Base-by-base conservation (phyloP, 2,113 vertebrate genomes). In the Thymallus thymallus region DNA sequence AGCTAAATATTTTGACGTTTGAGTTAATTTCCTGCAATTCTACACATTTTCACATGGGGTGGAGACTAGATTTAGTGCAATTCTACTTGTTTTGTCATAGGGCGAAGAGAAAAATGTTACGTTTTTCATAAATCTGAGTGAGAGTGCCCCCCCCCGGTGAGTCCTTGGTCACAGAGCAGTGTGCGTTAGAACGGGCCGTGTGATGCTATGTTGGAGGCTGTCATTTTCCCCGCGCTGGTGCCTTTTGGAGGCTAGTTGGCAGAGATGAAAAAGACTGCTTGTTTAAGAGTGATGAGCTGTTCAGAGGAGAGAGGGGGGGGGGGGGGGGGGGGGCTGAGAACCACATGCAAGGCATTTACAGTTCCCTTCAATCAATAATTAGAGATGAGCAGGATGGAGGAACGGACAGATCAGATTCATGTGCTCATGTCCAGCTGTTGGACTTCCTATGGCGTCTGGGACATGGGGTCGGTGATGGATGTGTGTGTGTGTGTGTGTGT, bases 291-390 rank as follows among this genome's bases (percentile, higher is more conserved):
- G 76, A 75, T 74, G 79, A 80, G 71, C 72, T 74, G 73, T 29
- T 76, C 71, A 45, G 48, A 66, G 81, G 65, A 67, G 60, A 46
- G 51, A 46, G 56, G 63, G 68, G 29, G 58, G 12, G 66, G 32
- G 32, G 35, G 55, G 14, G 18, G 65, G 70, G 55, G 41, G 56
- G 18, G 5, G 48, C 60, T 4, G 56, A 13, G 32, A 71, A 79
- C 75, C 80, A 76, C 80, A 85, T 78, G 84, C 76, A 75, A 78
- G 76, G 58, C 75, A 90, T 86, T 86, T 87, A 79, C 69, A 82
- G 81, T 77, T 77, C 77, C 75, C 73, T 63, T 82, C 72, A 13
- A 71, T 81, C 72, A 80, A 74, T 80, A 84, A 85, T 82, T 83
- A 81, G 60, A 79, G 80, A 73, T 76, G 74, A 75, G 76, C 69